Evolutionary conservation across 2,888 invertebrate genomes (phyloP), one percentile per base, ranked within the genome.

Genomic region (Carcina quercana): DNA sequence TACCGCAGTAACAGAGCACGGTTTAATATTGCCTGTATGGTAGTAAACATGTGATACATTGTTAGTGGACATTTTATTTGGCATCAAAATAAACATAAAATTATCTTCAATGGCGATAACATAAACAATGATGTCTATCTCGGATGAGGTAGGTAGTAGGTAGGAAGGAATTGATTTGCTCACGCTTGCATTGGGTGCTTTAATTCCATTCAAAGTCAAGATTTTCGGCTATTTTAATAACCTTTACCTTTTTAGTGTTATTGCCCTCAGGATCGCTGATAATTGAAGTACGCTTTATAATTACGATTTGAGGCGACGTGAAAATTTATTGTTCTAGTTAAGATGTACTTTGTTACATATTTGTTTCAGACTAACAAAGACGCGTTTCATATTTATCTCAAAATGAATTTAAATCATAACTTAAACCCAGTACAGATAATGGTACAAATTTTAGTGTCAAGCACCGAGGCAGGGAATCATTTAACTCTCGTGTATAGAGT

Each of bases 391-490:
- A 8, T 25, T 25, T 25, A 25, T 25, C 25, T 25, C 15, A 5
- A 10, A 4, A 14, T n/a, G 14, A 40, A 42, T 35, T 37, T 42
- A 35, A n/a, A n/a, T n/a, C n/a, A n/a, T n/a, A n/a, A n/a, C n/a
- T 49, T n/a, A n/a, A n/a, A n/a, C n/a, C n/a, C n/a, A n/a, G n/a
- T n/a, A n/a, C n/a, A n/a, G n/a, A 46, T 26, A 39, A 40, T 34
- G 32, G 35, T 29, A 40, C 36, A 44, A 53, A 55, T 46, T 45
- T 46, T 38, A 34, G 31, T 30, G 45, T 50, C 48, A 32, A 42
- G 37, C 38, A 32, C 32, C 35, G 54, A 60, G 50, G 59, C 43
- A 54, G 54, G 54, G 60, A 61, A 62, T 56, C 48, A 59, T 58
- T 60, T 61, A 50, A 50, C 46, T 43, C 53, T 50, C 45, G 53